Base-by-base conservation (phyloP, 1,140 invertebrate species). In the Neuroterus valhalla region DNA sequence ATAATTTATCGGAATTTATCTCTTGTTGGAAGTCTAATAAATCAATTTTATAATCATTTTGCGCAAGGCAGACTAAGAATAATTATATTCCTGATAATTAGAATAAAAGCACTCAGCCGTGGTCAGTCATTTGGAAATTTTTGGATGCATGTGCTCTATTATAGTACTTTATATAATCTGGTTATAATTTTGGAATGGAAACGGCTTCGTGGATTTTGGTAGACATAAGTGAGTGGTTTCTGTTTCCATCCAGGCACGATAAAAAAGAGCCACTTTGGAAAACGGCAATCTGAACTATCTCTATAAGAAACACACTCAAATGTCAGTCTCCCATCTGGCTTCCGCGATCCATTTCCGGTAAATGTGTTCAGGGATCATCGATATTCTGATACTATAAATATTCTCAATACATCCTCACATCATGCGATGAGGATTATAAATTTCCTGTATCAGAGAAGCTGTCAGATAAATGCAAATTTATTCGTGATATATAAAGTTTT, bases 301-400 rank as follows among this genome's bases (percentile, higher is more conserved):
- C 55, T 23, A 62, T 62, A 23, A 23, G 55, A 62, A 62, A 23
- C 15, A 15, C 55, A 62, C 26, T 23, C 55, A 6, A 62, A 31
- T n/a, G 55, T 23, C n/a, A 62, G 55, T 31, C 55, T 62, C 31
- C 31, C 55, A 15, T 62, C 55, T 23, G 23, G 26, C 31, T 62
- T 62, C 31, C 23, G 55, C 26, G 3, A 62, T 62, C 26, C 55
- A 62, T 62, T 62, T 62, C n/a, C 55, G 31, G 31, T 62, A 62
- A 62, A 23, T 62, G 55, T 12, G 12, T 15, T 62, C 21, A 3
- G 23, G 31, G 26, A 15, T 38, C 21, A 62, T 62, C 31, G 21
- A 62, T 62, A 26, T 26, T 62, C 14, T 15, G 31, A 62, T 62
- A 2, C 26, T 26, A 62, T 62, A 38, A 62, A 62, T 62, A 62